These are phyloP conservation scores for Hyles vespertilio DNA, from an alignment of 1,140 invertebrate species.

Conservation along the genomic window DNA sequence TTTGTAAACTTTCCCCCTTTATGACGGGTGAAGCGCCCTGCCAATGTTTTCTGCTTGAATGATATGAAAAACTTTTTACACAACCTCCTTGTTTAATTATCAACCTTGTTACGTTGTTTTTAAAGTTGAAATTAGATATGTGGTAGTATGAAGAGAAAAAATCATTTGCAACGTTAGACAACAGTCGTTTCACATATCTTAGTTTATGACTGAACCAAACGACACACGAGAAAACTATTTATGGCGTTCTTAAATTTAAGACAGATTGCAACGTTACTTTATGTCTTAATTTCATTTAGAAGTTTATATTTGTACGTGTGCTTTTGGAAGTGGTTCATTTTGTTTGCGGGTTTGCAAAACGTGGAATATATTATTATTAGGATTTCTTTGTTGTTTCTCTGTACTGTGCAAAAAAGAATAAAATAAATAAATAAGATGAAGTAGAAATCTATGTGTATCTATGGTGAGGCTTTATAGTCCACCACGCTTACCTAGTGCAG, in stretches of 20 bases:
- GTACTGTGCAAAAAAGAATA: too few species aligned
- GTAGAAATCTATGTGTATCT: too few species aligned
- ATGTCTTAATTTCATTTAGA: constrained; percentile 23
- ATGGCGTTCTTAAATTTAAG: constrained; percentile 28
- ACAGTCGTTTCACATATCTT: constrained; percentile 58
- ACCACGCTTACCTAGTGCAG: too few species aligned
- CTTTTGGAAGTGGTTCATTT: neutral
- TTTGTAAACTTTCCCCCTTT: constrained; percentile 74
- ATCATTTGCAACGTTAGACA: constrained; percentile 61
- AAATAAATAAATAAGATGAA: too few species aligned
- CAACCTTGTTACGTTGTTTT: constrained; percentile 18
- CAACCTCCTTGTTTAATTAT: constrained; percentile 13
- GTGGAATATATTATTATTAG: too few species aligned
- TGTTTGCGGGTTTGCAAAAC: too few species aligned
- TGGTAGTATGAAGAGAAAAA: constrained; percentile 30
- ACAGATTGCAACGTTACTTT: constrained; percentile 20
- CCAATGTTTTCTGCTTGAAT: constrained; percentile 65
- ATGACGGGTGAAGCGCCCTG: constrained; percentile 61
- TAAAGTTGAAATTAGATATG: constrained; percentile 27
- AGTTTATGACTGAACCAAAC: constrained; percentile 52
- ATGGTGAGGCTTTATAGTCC: too few species aligned
- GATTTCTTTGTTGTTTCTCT: too few species aligned
- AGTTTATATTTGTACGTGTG: constrained; percentile 3
- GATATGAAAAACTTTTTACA: constrained; percentile 68
- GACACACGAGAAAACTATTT: constrained; percentile 46